Percentiles rank a stretch among this genome's conserved stretches.
phyloP scores from a whole-genome alignment of 2,888 invertebrate species.

The Toxonevra muliebris region DNA sequence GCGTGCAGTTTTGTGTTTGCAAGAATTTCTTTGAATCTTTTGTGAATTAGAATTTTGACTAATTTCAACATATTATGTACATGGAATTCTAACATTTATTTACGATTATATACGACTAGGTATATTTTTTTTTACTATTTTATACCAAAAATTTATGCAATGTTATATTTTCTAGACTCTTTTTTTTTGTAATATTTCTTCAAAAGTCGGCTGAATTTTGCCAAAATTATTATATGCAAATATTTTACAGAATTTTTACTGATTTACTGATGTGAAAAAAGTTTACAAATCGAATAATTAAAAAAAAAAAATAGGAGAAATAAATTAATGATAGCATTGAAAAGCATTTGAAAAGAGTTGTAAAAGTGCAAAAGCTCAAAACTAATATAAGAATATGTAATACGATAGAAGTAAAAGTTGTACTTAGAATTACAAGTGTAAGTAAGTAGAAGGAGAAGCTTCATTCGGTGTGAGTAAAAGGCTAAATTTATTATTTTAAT shows the following conservation, averaged over 20 bases:
- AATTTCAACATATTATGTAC: conserved; percentile 10
- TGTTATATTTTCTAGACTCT: background rate
- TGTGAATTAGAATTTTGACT: conserved; percentile 23
- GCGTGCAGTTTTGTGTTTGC: too few species aligned
- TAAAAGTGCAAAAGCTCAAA: conserved; percentile 7
- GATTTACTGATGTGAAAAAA: conserved; percentile 38
- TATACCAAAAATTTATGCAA: background rate
- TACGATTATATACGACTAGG: too few species aligned
- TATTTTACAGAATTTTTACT: conserved; percentile 45
- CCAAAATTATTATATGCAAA: background rate
- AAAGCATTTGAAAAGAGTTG: conserved; percentile 28
- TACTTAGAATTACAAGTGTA: too few species aligned
- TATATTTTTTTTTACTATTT: background rate
- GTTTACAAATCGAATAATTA: conserved; percentile 6
- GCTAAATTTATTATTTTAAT: conserved; percentile 19
- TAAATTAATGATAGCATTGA: conserved; percentile 28
- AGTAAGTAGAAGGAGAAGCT: background rate
- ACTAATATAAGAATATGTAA: too few species aligned
- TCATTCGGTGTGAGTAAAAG: conserved; percentile 8
- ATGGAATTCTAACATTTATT: too few species aligned
- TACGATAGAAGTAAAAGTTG: too few species aligned
- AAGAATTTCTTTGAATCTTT: too few species aligned
- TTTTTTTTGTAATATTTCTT: background rate
- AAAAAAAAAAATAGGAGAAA: background rate
- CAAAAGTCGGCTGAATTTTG: background rate